These are phyloP conservation scores for Apocrypta bakeri DNA, from an alignment of 1,140 invertebrate genomes.

Conservation along the genomic window DNA sequence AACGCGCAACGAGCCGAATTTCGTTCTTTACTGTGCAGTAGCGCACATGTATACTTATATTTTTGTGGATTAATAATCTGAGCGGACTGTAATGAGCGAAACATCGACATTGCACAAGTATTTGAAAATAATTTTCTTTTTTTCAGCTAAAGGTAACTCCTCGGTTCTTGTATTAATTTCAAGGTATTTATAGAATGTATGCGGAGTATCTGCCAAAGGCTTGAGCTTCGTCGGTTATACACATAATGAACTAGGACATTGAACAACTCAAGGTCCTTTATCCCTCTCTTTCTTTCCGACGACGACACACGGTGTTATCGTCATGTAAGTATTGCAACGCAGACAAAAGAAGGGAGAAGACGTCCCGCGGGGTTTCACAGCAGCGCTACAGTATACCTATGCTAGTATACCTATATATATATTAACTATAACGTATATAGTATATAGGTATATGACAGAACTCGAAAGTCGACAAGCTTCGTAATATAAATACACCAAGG, in stretches of 20 bases:
- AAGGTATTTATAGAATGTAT: too few species aligned
- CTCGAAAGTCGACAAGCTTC: slow-evolving; percentile 24
- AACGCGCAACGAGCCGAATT: too few species aligned
- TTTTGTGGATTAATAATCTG: not conserved
- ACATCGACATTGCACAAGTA: not conserved
- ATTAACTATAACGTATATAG: too few species aligned
- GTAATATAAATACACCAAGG: slow-evolving; percentile 5
- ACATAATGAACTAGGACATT: slow-evolving; percentile 32
- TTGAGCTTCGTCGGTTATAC: not conserved
- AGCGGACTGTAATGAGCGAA: not conserved
- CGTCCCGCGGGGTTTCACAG: slow-evolving; percentile 44
- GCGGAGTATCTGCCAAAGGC: too few species aligned
- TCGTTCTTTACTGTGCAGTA: slow-evolving; percentile 23
- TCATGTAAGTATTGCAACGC: not conserved
- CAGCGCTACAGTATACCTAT: too few species aligned
- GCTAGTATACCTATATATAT: not conserved
- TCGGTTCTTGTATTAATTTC: too few species aligned
- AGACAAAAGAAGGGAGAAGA: slow-evolving; percentile 8
- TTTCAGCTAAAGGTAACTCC: too few species aligned
- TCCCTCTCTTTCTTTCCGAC: not conserved
- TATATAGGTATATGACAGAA: too few species aligned
- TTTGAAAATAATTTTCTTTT: too few species aligned
- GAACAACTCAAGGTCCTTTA: slow-evolving; percentile 39
- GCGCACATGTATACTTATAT: slow-evolving; percentile 24
- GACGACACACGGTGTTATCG: not conserved